Evolutionary conservation across 23 tunicate genomes (phyloP).

Genomic region (Trididemnum nubilum): DNA sequence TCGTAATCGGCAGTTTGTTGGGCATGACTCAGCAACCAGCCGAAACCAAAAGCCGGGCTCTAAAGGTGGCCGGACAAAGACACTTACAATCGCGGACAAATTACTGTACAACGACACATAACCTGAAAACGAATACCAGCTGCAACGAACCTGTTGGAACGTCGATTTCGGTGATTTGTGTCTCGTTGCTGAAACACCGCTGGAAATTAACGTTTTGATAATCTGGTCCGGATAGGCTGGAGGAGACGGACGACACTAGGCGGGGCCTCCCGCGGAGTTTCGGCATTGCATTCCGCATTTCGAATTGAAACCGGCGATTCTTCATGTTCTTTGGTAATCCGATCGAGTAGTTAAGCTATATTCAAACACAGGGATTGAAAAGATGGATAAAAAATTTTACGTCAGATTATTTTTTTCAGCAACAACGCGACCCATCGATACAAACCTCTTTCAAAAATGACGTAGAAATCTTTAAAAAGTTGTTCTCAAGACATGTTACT

Average conservation of each 20-base stretch:
- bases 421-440: no score
- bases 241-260: neutral
- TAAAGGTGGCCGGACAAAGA: no score
- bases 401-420: no score
- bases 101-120: no score
- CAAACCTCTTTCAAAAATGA: no score
- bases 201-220: neutral
- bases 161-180: constrained; percentile 16
- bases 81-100: no score
- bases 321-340: constrained; percentile 27
- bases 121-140: no score
- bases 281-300: constrained; percentile 23
- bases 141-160: neutral
- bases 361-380: neutral
- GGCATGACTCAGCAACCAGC: no score
- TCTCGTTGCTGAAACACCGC: constrained; percentile 30
- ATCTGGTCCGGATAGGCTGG: neutral
- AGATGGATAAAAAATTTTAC: neutral
- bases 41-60: no score
- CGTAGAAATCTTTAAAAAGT: no score
- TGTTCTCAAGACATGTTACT: no score
- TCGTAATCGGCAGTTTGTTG: no score
- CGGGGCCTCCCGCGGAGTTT: neutral
- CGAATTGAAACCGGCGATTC: neutral
- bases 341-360: constrained; percentile 51